A percentile compares a stretch with the other conserved stretches of the same genome.
Conservation (phyloP, 2,113 vertebrate genomes). For the Abramis brama region DNA sequence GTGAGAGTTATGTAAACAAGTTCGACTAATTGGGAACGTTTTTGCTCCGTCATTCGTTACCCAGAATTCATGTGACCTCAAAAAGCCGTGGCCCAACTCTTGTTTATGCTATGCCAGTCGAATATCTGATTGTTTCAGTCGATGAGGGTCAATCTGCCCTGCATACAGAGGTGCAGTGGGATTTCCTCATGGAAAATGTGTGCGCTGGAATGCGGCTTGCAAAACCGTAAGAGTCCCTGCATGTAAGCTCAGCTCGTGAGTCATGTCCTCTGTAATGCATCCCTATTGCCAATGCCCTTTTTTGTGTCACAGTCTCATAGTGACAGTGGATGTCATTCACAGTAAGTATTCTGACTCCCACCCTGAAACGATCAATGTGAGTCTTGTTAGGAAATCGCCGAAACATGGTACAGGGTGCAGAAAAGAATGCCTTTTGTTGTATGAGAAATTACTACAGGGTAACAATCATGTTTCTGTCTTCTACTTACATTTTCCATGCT, state of each 20-base stretch:
- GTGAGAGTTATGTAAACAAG: conserved; percentile 74
- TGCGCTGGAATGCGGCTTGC: conserved; percentile 61
- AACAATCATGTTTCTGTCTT: conserved; percentile 32
- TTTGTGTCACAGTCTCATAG: conserved; percentile 39
- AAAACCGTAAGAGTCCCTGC: conserved; percentile 40
- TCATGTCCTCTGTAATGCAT: conserved; percentile 55
- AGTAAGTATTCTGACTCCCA: conserved; percentile 36
- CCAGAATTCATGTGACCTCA: conserved; percentile 68
- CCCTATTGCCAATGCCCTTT: conserved; percentile 51
- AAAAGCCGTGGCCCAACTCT: conserved; percentile 64
- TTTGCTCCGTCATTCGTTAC: conserved; percentile 70
- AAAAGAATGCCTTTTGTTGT: conserved; percentile 40
- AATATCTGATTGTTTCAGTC: conserved; percentile 29
- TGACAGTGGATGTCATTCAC: conserved; percentile 50
- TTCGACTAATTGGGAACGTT: conserved; percentile 65
- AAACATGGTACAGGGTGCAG: conserved; percentile 32
- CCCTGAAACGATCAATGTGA: conserved; percentile 30
- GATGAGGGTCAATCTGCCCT: conserved; percentile 19
- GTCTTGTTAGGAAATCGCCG: conserved; percentile 41
- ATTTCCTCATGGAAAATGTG: conserved; percentile 73
- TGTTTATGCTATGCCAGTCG: conserved; percentile 59
- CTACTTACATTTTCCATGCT: conserved; percentile 17
- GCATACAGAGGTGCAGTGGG: conserved; percentile 48
- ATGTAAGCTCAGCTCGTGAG: conserved; percentile 52
- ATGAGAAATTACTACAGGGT: conserved; percentile 19